phyloP scores from a whole-genome alignment of 2,888 invertebrate species.

The Dorcus parallelipipedus region DNA sequence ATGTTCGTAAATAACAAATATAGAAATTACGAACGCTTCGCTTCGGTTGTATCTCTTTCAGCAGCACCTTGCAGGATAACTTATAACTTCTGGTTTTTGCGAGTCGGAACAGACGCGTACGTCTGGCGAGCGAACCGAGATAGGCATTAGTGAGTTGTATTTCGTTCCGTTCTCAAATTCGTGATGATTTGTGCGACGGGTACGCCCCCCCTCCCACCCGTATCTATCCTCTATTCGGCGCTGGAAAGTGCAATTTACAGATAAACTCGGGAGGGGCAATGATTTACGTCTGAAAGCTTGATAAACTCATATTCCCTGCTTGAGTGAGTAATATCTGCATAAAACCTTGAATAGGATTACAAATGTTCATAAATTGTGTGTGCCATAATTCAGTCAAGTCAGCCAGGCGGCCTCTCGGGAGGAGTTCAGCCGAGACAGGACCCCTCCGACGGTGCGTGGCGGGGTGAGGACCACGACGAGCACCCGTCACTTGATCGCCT shows the following conservation, averaged over 20 bases:
- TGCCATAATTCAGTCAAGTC: slow-evolving; percentile 49
- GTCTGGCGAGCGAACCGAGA: slow-evolving; percentile 25
- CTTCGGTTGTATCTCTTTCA: slow-evolving; percentile 27
- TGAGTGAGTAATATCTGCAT: slow-evolving; percentile 53
- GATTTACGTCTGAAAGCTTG: slow-evolving; percentile 69
- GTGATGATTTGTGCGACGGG: slow-evolving; percentile 41
- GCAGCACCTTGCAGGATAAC: slow-evolving; percentile 31
- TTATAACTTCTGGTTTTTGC: slow-evolving; percentile 32
- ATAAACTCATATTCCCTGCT: slow-evolving; percentile 53
- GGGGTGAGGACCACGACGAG: slow-evolving; percentile 16
- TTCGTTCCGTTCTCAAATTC: slow-evolving; percentile 27
- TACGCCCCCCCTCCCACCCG: slow-evolving; percentile 21
- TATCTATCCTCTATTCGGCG: slow-evolving; percentile 31
- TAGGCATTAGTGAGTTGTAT: slow-evolving; percentile 26
- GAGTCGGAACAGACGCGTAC: slow-evolving; percentile 27
- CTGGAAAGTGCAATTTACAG: slow-evolving; percentile 65
- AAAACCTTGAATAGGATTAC: slow-evolving; percentile 53
- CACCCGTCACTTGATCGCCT: slow-evolving; percentile 20
- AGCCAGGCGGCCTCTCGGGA: slow-evolving; percentile 26
- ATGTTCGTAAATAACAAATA: slow-evolving; percentile 35
- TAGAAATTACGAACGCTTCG: slow-evolving; percentile 29
- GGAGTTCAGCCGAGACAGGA: slow-evolving; percentile 21
- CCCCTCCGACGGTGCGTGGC: slow-evolving; percentile 16
- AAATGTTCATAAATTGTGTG: slow-evolving; percentile 52
- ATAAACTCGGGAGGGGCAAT: slow-evolving; percentile 57